Percentiles rank a stretch among this genome's conserved stretches.
phyloP scores from a whole-genome alignment of 1,140 invertebrate species.

The Panulirus ornatus region DNA sequence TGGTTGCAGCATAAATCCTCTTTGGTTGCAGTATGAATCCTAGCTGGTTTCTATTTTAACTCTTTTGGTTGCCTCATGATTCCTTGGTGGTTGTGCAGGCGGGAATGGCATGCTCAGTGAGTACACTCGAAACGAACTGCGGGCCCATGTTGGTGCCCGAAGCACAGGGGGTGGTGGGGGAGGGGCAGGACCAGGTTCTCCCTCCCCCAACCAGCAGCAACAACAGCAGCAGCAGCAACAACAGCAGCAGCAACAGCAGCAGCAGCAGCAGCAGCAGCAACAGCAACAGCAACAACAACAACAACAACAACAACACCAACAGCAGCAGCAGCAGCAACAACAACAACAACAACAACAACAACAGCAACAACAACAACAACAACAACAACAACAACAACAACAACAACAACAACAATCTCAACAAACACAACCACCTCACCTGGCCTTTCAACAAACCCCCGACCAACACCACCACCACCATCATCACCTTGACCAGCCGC shows the following conservation, averaged over 20 bases:
- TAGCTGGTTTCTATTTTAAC: constrained; percentile 54
- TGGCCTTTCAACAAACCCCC: constrained; percentile 66
- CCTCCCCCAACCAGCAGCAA: constrained; percentile 64
- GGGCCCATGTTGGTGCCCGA: constrained; percentile 63
- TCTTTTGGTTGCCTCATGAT: constrained; percentile 67
- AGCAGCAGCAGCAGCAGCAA: constrained; percentile 39
- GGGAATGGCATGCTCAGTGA: constrained; percentile 72
- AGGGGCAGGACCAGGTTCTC: constrained; percentile 47
- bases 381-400: constrained; percentile 39
- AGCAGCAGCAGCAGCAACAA: constrained; percentile 53
- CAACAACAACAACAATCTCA: constrained; percentile 60
- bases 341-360: constrained; percentile 53
- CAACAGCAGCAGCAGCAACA: constrained; percentile 52
- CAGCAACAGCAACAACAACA: constrained; percentile 50
- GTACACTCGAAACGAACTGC: constrained; percentile 72
- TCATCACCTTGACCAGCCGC: constrained; percentile 69
- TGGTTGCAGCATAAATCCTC: constrained; percentile 54
- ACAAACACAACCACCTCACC: constrained; percentile 51
- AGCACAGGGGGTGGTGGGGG: constrained; percentile 64
- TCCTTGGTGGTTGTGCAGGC: constrained; percentile 71
- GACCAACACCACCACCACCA: constrained; percentile 66
- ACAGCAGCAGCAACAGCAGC: constrained; percentile 53
- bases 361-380: constrained; percentile 37
- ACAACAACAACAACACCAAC: constrained; percentile 51
- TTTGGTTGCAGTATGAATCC: constrained; percentile 69